Base-by-base conservation (phyloP, 2,113 vertebrate species). In the Oncorhynchus gorbuscha region DNA sequence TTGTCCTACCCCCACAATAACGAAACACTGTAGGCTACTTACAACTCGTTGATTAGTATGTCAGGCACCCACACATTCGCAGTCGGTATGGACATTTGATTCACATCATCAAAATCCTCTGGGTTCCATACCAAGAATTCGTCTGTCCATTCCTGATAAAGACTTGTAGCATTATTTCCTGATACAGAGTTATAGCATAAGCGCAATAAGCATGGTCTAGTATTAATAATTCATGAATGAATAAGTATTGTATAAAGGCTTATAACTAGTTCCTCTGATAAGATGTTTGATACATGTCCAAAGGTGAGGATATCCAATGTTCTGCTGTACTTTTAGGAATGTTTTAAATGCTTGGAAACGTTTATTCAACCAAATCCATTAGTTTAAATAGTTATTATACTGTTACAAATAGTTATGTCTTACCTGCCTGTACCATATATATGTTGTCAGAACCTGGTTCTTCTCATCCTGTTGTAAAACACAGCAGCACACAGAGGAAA, bases 41-140 rank as follows among this genome's bases (percentile, higher is more conserved):
- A 99, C 98, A 99, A 99, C 84, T 99, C 98, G 0, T 98, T 99
- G 92, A 99, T 99, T 88, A 98, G 95, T 83, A 99, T 99, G 87
- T 99, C 98, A 0, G 98, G 98, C 66, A 98, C 93, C 98, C 98
- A 99, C 78, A 99, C 91, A 74, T 95, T 97, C 26, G 95, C 94
- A 0, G 92, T 94, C 0, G 95, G 97, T 16, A 99, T 88, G 51
- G 98, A 99, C 75, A 98, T 87, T 73, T 96, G 94, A 2, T 94
- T 94, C 82, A 99, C 93, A 75, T 97, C 95, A 89, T 99, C 96
- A 0, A 97, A 99, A 64, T 77, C 93, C 1, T 91, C 90, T 0
- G 98, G 97, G 79, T 97, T 90, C 98, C 98, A 99, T n/a, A 87
- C 90, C 71, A 99, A 94, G 87, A 98, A 99, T 74, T 99, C 97